phyloP scores from a whole-genome alignment of 2,113 vertebrate species.

The Boulengeromyrus knoepffleri region DNA sequence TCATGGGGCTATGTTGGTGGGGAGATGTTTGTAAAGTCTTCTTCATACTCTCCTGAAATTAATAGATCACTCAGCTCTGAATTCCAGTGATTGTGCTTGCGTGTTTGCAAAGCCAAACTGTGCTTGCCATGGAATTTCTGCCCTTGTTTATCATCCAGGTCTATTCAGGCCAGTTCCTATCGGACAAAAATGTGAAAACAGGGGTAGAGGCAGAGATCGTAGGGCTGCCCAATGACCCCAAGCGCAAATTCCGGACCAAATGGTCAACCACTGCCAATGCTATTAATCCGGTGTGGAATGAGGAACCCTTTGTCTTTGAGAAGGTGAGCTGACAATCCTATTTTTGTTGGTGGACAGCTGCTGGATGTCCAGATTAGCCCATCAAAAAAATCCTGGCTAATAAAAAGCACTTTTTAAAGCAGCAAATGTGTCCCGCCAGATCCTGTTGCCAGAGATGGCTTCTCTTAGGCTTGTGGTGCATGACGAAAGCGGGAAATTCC shows the following conservation, averaged over 20 bases:
- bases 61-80: slow-evolving; percentile 5
- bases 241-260: slow-evolving; percentile 87
- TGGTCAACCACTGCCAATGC: slow-evolving; percentile 74
- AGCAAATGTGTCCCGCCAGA: slow-evolving; percentile 56
- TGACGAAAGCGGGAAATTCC: slow-evolving; percentile 88
- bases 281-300: slow-evolving; percentile 95
- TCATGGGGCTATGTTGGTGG: background rate
- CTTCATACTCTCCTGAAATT: background rate
- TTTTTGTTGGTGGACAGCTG: background rate
- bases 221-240: slow-evolving; percentile 86
- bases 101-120: background rate
- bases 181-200: slow-evolving; percentile 80
- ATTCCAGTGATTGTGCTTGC: background rate
- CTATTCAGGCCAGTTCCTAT: slow-evolving; percentile 92
- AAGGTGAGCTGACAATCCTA: slow-evolving; percentile 64
- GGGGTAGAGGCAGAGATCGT: slow-evolving; percentile 90
- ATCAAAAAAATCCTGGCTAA: background rate
- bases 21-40: background rate
- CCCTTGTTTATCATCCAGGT: slow-evolving; percentile 57
- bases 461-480: slow-evolving; percentile 79
- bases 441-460: slow-evolving; percentile 85
- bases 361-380: background rate
- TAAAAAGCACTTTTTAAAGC: background rate
- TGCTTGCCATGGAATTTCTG: background rate
- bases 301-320: slow-evolving; percentile 93